These are phyloP conservation scores for Hyphantria cunea DNA, from an alignment of 1,140 invertebrate genomes.

Conservation along the genomic window DNA sequence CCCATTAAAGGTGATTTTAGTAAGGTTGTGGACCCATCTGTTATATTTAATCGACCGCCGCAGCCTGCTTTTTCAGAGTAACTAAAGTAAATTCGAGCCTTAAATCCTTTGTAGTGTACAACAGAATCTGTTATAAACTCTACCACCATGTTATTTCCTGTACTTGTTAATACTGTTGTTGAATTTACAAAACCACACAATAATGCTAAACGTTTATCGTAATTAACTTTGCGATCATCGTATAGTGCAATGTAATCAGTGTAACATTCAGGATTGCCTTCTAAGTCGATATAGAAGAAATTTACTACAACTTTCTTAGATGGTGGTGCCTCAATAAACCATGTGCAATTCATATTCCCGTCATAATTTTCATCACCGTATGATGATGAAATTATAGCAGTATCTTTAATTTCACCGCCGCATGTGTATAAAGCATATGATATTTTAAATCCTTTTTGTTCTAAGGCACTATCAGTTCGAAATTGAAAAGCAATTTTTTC, in stretches of 20 bases:
- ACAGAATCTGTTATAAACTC: slow-evolving; percentile 80
- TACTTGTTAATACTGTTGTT: slow-evolving; percentile 82
- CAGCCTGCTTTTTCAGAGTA: slow-evolving; percentile 77
- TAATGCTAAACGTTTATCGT: slow-evolving; percentile 76
- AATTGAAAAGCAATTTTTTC: slow-evolving; percentile 48
- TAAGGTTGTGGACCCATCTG: slow-evolving; percentile 26
- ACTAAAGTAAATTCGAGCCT: slow-evolving; percentile 83
- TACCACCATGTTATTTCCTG: slow-evolving; percentile 82
- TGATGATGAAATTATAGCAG: slow-evolving; percentile 64
- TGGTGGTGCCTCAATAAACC: slow-evolving; percentile 88
- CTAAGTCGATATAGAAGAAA: slow-evolving; percentile 82
- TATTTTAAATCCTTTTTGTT: slow-evolving; percentile 81
- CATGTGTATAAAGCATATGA: slow-evolving; percentile 78
- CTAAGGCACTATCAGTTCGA: slow-evolving; percentile 75
- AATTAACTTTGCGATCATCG: slow-evolving; percentile 78
- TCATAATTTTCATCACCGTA: slow-evolving; percentile 47
- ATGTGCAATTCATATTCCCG: slow-evolving; percentile 87
- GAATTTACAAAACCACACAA: slow-evolving; percentile 86
- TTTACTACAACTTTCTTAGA: slow-evolving; percentile 86
- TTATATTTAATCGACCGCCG: slow-evolving; percentile 61
- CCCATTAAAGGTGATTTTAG: slow-evolving; percentile 61
- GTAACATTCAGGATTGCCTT: slow-evolving; percentile 63
- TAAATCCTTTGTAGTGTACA: slow-evolving; percentile 80
- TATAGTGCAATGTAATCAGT: slow-evolving; percentile 85
- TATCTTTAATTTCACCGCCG: slow-evolving; percentile 77